Conservation (phyloP, 2,797 vertebrate genomes). For the Oceanodroma leucorhoa region DNA sequence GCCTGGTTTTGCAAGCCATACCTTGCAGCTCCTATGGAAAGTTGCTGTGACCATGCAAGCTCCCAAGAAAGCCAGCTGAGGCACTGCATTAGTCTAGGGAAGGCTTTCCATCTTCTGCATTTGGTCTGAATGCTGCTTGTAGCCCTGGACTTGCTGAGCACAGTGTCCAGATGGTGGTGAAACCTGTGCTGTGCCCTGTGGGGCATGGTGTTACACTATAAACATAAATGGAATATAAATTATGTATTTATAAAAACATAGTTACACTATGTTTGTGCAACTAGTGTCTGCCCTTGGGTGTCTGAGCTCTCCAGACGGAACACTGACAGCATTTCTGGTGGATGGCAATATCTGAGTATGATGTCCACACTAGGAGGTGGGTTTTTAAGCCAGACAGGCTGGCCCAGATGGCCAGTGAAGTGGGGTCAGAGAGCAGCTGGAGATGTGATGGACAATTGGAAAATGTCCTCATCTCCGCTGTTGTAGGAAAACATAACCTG, state of each 20-base stretch:
- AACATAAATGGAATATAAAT: background rate
- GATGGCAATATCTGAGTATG: background rate
- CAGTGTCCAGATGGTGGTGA: background rate
- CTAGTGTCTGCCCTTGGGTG: background rate
- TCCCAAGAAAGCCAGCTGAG: background rate
- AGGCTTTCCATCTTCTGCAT: background rate
- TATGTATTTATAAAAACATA: rapidly evolving
- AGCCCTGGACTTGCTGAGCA: background rate
- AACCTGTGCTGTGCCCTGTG: background rate
- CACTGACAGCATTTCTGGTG: background rate
- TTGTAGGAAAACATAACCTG: background rate
- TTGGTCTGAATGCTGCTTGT: background rate
- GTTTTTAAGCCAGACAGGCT: background rate
- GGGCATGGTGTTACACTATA: background rate
- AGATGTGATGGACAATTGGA: background rate
- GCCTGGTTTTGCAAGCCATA: background rate
- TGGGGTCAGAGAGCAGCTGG: background rate
- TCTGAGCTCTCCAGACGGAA: background rate
- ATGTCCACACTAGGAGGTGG: background rate
- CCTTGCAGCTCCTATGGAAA: background rate
- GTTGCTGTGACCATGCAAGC: background rate
- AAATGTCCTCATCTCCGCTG: background rate
- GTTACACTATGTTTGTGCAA: background rate
- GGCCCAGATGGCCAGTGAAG: background rate
- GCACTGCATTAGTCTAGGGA: background rate